phyloP scores from a whole-genome alignment of 2,888 invertebrate species.

The Tipula confusa region DNA sequence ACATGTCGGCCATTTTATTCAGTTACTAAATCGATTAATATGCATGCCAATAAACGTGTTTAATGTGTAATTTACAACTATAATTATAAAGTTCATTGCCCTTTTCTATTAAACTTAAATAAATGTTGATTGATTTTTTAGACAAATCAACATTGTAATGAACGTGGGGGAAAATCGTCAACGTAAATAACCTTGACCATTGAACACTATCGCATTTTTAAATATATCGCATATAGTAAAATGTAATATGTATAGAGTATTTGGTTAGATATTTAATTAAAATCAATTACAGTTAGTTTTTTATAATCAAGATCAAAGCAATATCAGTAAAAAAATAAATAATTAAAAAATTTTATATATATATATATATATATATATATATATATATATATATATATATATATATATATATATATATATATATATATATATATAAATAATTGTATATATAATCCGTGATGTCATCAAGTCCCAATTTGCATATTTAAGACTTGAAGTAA shows the following conservation, averaged over 20 bases:
- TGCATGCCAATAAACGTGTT: neutral
- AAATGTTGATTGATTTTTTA: neutral
- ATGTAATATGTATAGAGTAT: too few relatives aligned
- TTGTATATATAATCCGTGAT: too few relatives aligned
- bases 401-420: too few relatives aligned
- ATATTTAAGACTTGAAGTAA: neutral
- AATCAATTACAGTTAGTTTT: neutral
- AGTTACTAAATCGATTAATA: neutral
- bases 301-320: neutral
- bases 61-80: neutral
- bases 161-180: neutral
- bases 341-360: too few relatives aligned
- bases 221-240: neutral
- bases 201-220: neutral
- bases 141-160: neutral
- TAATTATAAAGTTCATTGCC: neutral
- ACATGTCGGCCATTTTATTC: neutral
- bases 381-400: too few relatives aligned
- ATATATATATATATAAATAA: too few relatives aligned
- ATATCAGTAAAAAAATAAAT: too few relatives aligned
- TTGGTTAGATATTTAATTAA: neutral
- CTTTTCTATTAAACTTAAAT: neutral
- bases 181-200: neutral
- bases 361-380: too few relatives aligned
- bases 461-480: neutral